These are phyloP conservation scores for Coreoperca whiteheadi DNA, from an alignment of 2,113 vertebrate genomes.

Conservation along the genomic window DNA sequence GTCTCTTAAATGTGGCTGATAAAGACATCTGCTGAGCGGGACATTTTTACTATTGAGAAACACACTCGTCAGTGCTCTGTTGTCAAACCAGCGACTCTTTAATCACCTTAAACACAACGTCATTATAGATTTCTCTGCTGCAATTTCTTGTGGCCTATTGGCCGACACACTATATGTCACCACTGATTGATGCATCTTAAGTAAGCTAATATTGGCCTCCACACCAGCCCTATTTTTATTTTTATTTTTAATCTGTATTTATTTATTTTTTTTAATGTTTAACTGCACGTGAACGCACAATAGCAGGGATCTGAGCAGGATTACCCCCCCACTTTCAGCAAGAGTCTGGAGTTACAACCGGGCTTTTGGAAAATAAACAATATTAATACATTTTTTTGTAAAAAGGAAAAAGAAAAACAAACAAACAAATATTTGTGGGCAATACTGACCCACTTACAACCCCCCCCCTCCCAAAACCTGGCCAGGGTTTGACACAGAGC, in stretches of 20 bases:
- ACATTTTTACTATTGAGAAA: too few species aligned
- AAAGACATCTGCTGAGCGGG: too few species aligned
- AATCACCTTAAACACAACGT: too few species aligned
- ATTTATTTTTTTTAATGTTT: neutral
- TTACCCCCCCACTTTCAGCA: too few species aligned
- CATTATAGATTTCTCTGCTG: too few species aligned
- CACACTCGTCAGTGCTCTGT: neutral
- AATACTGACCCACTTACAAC: neutral
- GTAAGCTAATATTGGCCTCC: neutral
- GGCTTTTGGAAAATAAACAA: neutral
- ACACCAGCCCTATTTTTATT: neutral
- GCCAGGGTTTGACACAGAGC: too few species aligned
- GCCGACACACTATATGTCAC: neutral
- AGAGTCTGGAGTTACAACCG: neutral
- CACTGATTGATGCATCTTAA: neutral
- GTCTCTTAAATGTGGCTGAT: too few species aligned
- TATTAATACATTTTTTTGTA: too few species aligned
- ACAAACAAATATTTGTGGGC: neutral
- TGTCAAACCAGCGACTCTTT: too few species aligned
- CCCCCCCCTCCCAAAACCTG: too few species aligned
- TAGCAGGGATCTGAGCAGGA: neutral
- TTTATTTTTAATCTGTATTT: neutral
- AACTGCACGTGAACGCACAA: conserved; percentile 3
- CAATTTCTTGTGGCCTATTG: too few species aligned
- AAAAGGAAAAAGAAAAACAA: too few species aligned